Conservation (phyloP, 1,140 invertebrate species). For the Myzus persicae region DNA sequence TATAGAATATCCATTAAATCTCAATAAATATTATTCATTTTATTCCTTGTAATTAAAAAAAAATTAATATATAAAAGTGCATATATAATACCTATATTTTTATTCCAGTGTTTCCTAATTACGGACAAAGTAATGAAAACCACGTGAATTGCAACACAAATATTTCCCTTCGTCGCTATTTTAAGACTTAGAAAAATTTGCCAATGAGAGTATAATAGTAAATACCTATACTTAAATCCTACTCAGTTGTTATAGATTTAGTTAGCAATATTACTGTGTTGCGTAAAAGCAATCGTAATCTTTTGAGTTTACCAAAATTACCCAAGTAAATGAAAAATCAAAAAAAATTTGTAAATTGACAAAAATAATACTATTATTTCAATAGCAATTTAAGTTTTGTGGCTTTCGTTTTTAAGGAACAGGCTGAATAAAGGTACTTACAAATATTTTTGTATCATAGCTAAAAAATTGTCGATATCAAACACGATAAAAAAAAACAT, state of each 20-base stretch:
- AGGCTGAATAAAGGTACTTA: background rate
- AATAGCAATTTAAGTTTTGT: too few relatives aligned
- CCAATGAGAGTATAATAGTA: background rate
- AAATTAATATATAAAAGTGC: background rate
- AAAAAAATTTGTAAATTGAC: too few relatives aligned
- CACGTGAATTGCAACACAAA: too few relatives aligned
- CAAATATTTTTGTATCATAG: background rate
- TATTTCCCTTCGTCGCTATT: background rate
- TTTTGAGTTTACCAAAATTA: too few relatives aligned
- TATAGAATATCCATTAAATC: background rate
- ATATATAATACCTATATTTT: too few relatives aligned
- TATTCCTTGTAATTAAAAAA: background rate
- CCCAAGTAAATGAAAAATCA: too few relatives aligned
- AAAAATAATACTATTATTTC: too few relatives aligned
- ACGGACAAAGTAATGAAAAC: too few relatives aligned
- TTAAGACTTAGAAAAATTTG: background rate
- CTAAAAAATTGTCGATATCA: background rate
- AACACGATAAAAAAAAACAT: background rate
- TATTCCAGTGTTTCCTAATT: too few relatives aligned
- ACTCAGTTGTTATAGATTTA: background rate
- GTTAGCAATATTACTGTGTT: too few relatives aligned
- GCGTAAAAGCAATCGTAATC: too few relatives aligned
- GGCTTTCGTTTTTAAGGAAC: background rate
- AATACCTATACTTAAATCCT: background rate
- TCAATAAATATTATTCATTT: background rate